Base-by-base conservation (phyloP, 2,113 vertebrate species). In the Zeus faber region DNA sequence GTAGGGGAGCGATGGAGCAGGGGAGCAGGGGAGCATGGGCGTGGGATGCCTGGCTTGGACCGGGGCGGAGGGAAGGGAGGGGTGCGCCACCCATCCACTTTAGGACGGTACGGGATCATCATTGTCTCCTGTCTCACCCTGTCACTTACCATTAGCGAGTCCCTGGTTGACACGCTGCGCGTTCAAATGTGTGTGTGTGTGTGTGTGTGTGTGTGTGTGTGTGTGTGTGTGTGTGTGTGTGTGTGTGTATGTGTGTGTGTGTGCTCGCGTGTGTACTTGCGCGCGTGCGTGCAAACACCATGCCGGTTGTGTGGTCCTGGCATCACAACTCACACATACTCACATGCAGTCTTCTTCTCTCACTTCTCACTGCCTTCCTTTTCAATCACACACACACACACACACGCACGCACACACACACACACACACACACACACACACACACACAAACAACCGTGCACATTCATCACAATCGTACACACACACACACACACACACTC, bases 231-330 rank as follows among this genome's bases (percentile, higher is more conserved):
- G 39, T n/a, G n/a, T n/a, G n/a, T 40, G 39, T 46, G 35, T 57
- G 64, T 64, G 47, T 72, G 59, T 57, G 58, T 29, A 14, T 61
- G 70, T 62, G 77, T 67, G 65, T 62, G 25, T 74, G 70, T 50
- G 67, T 54, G 14, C 23, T 23, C 33, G 24, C 49, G 22, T 48
- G 18, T 54, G 56, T 70, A 58, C 61, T 58, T 14, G 33, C 37
- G 49, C 18, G 25, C 37, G 49, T 46, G 41, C 14, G n/a, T 10
- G 44, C 52, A 27, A 31, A 31, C 49, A 63, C 37, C 9, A 43
- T 44, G 20, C 55, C 49, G 62, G 70, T 72, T 84, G 82, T 88
- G 85, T 83, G 80, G 86, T 82, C 84, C 75, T 81, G 81, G 82
- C 75, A 71, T 60, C n/a, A n/a, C n/a, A n/a, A 72, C 58, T 51